Evolutionary conservation across 2,888 invertebrate species (phyloP), one percentile per base, ranked within the genome.

Genomic region (Yponomeuta sedellus): DNA sequence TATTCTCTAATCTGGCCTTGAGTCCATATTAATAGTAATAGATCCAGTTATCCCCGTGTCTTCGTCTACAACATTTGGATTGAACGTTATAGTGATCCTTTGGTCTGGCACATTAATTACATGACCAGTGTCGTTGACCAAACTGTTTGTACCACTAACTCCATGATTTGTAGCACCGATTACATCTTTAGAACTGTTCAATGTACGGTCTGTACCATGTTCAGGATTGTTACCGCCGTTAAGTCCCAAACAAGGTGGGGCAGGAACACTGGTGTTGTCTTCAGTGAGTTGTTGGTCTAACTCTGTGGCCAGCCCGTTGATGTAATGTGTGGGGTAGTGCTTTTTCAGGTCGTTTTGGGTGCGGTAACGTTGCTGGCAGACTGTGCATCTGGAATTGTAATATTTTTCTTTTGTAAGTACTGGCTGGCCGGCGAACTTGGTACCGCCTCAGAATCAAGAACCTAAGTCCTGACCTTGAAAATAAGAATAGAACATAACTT

Each of bases 301-400:
- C 4, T 52, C 44, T 52, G 44, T 12, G 16, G 44, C 44, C 16
- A 12, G 12, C 16, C 61, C 34, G 64, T 69, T 69, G 11, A 76
- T 67, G 73, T 91, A 91, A 69, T 92, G 92, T 0, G 80, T 70
- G 0, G 91, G 89, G 57, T 92, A 92, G 70, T 92, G 91, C 0
- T 78, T 81, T 68, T 90, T 91, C 10, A 92, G 69, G 64, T 92
- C 92, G 6, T 82, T 83, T 65, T 81, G 74, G 0, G 91, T 75
- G 25, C 91, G 77, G 75, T 92, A 92, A 11, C 85, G 78, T 70
- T 76, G 75, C 0, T 77, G 71, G 73, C 92, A 92, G 3, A 91
- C 83, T 61, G 86, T 82, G 65, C 92, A 92, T 65, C 92, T 92
- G 80, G 2, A 78, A 75, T 67, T 12, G 56, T 68, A 66, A 57